Base-by-base conservation (phyloP, 2,113 vertebrate species). In the Phrynocephalus versicolor region DNA sequence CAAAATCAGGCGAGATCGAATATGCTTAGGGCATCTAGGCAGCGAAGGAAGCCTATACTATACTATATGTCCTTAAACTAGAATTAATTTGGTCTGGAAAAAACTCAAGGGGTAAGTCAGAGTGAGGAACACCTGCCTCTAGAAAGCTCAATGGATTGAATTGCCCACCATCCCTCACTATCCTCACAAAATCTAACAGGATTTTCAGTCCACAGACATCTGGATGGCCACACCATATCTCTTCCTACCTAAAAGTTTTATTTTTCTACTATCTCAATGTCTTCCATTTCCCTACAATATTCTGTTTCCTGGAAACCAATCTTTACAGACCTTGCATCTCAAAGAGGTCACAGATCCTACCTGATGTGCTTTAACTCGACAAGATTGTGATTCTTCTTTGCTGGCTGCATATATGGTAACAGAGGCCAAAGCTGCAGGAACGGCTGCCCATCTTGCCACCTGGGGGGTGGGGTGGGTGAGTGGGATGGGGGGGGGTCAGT, bases 361-460 rank as follows among this genome's bases (percentile, higher is more conserved):
- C 96, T 97, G 94, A 37, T 95, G 93, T 77, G 95, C 94, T 51
- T 94, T 95, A 76, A 97, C 8, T 87, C 91, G 77, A 85, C 87
- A 89, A 91, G 89, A 55, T 95, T 93, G 81, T 15, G 64, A 13
- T 90, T 94, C 75, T 41, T 93, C 91, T 85, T 96, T 95, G 60
- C 90, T 90, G 70, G 94, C 93, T 0, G 94, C 95, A 84, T 96
- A 89, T 6, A 97, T 94, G 81, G 94, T 95, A 82, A 97, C 92
- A 41, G 96, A 92, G 0, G 97, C 96, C 91, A 99, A 92, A 77
- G 96, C 93, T 33, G 95, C 89, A 39, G 96, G 96, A 88, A 97
- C 64, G 65, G 95, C 95, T 89, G 95, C 95, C 93, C 98, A 86
- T 89, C 95, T 97, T 89, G 93, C 89, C 91, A 97, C 95, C 98